Conservation (phyloP, 2,888 invertebrate species). For the Agrypnus murinus region DNA sequence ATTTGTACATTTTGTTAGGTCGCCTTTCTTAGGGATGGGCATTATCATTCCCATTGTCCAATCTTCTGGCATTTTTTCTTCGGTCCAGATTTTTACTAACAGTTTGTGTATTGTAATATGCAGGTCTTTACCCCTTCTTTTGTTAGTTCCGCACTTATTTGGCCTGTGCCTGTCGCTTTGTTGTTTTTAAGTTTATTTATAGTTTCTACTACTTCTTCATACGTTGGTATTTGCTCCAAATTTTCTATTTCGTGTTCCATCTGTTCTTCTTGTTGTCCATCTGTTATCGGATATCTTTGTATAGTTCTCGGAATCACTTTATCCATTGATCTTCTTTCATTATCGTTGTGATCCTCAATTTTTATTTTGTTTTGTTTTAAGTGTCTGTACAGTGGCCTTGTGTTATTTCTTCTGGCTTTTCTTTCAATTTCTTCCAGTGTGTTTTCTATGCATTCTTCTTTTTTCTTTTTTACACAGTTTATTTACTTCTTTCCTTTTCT, state of each 20-base stretch:
- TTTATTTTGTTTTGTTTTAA: conserved; percentile 27
- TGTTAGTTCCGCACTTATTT: conserved; percentile 1
- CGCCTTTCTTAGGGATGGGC: background rate
- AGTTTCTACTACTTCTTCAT: conserved; percentile 25
- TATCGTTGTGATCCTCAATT: conserved; percentile 4
- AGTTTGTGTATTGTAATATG: too few species aligned
- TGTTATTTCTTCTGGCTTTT: conserved; percentile 24
- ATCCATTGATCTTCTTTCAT: conserved; percentile 8
- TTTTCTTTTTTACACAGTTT: conserved; percentile 17
- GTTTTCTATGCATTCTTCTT: conserved; percentile 24
- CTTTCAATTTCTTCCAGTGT: conserved; percentile 14
- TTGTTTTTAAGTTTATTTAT: conserved; percentile 23
- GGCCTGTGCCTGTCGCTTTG: conserved; percentile 10
- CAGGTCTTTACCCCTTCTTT: background rate
- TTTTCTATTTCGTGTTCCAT: conserved; percentile 8
- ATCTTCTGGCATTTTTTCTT: too few species aligned
- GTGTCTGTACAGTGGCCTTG: conserved; percentile 23
- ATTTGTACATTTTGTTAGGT: background rate
- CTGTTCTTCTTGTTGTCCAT: conserved; percentile 1
- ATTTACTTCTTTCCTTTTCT: conserved; percentile 16
- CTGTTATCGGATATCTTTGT: conserved; percentile 25
- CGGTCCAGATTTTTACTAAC: too few species aligned
- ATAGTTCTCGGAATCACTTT: conserved; percentile 22
- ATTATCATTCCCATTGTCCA: conserved; percentile 10
- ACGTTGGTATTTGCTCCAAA: conserved; percentile 10